phyloP scores from a whole-genome alignment of 2,113 vertebrate genomes.

The Serilophus lunatus region DNA sequence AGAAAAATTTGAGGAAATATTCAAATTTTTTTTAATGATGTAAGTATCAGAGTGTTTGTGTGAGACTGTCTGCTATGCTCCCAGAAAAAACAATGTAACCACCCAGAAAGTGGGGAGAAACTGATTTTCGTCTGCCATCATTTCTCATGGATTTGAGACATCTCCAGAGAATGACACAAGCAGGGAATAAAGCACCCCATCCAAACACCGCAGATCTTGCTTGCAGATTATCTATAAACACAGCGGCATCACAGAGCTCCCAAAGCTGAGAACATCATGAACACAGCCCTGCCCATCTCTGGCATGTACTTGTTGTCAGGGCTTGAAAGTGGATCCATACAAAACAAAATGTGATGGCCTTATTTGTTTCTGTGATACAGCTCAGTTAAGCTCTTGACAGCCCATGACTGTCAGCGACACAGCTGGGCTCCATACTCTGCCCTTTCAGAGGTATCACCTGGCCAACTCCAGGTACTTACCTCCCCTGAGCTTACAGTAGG shows the following conservation, averaged over 20 bases:
- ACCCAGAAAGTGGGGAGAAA: background rate
- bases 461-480: background rate
- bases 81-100: background rate
- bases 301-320: conserved; percentile 11
- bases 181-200: background rate
- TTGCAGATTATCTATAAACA: conserved; percentile 11
- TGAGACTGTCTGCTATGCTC: background rate
- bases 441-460: background rate
- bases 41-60: background rate
- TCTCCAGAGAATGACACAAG: conserved; percentile 8
- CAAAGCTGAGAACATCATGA: conserved; percentile 27
- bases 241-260: background rate
- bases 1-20: background rate
- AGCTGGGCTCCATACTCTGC: background rate
- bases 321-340: background rate
- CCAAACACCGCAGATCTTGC: background rate
- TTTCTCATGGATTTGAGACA: background rate
- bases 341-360: background rate
- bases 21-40: background rate
- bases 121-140: background rate
- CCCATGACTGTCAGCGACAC: background rate
- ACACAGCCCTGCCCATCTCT: conserved; percentile 20
- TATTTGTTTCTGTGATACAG: background rate
- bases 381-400: background rate
- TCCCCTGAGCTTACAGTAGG: background rate